These are phyloP conservation scores for Pogonocherus hispidulus DNA, from an alignment of 2,888 invertebrate species.

Conservation along the genomic window DNA sequence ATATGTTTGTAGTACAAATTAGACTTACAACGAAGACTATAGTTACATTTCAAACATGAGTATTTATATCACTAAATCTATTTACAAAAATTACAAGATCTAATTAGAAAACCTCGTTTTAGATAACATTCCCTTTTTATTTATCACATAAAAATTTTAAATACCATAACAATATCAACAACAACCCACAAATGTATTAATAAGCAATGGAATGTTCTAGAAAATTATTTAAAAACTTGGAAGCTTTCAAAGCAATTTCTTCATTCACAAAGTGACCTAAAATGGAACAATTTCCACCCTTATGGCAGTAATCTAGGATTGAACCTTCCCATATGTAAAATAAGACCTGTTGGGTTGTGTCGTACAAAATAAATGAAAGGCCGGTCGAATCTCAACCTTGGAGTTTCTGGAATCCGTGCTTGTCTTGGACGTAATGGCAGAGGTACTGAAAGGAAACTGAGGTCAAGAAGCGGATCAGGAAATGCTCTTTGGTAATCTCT, in stretches of 20 bases:
- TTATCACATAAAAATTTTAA: slow-evolving; percentile 27
- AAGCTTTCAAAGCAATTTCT: slow-evolving; percentile 6
- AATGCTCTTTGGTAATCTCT: slow-evolving; percentile 79
- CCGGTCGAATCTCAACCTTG: slow-evolving; percentile 85
- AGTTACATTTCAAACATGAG: slow-evolving; percentile 37
- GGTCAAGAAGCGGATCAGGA: slow-evolving; percentile 76
- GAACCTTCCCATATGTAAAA: slow-evolving; percentile 89
- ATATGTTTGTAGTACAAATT: slow-evolving; percentile 17
- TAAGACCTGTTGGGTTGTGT: slow-evolving; percentile 93
- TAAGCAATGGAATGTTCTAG: background rate
- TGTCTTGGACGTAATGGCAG: slow-evolving; percentile 80
- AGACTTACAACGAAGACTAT: slow-evolving; percentile 19
- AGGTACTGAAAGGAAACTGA: slow-evolving; percentile 73
- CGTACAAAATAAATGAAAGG: slow-evolving; percentile 91
- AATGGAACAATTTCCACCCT: slow-evolving; percentile 43
- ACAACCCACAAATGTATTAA: background rate
- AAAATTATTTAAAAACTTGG: background rate
- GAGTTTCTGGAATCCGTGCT: slow-evolving; percentile 79
- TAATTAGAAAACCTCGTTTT: slow-evolving; percentile 16
- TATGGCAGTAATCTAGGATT: slow-evolving; percentile 86
- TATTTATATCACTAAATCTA: slow-evolving; percentile 34
- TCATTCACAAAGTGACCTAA: slow-evolving; percentile 8
- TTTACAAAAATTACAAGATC: slow-evolving; percentile 33
- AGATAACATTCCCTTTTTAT: slow-evolving; percentile 12
- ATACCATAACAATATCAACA: slow-evolving; percentile 19